These are phyloP conservation scores for Orchestes rusci DNA, from an alignment of 2,888 invertebrate species.

Conservation along the genomic window DNA sequence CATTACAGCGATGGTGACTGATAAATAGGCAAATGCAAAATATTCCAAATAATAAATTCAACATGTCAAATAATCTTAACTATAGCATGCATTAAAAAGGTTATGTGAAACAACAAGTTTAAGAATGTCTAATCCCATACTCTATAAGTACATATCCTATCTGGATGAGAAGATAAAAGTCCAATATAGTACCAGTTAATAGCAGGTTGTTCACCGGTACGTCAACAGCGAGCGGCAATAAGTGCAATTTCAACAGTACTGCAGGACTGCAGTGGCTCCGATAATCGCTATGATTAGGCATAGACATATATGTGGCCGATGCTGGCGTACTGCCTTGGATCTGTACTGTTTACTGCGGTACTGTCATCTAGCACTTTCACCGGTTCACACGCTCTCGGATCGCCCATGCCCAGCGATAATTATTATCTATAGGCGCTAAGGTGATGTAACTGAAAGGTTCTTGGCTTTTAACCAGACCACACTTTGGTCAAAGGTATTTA, in stretches of 20 bases:
- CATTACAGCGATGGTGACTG: too few relatives aligned
- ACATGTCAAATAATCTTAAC: too few relatives aligned
- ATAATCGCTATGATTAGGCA: slow-evolving; percentile 34
- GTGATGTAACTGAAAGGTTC: slow-evolving; percentile 23
- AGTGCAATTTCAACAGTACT: slow-evolving; percentile 13
- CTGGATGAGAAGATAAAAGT: too few relatives aligned
- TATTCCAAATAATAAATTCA: too few relatives aligned
- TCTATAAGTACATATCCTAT: too few relatives aligned
- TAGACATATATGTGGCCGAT: slow-evolving; percentile 32
- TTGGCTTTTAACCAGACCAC: slow-evolving; percentile 20
- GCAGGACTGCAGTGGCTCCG: slow-evolving; percentile 27
- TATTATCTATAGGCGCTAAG: slow-evolving; percentile 24
- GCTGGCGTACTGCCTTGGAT: slow-evolving; percentile 27
- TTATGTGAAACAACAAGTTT: too few relatives aligned
- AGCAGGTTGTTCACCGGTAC: too few relatives aligned
- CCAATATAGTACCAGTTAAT: too few relatives aligned
- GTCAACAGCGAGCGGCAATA: too few relatives aligned
- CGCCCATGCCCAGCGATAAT: slow-evolving; percentile 28
- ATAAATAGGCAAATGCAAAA: too few relatives aligned
- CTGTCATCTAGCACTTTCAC: slow-evolving; percentile 40
- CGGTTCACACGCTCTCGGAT: slow-evolving; percentile 37
- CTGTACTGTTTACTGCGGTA: slow-evolving; percentile 34
- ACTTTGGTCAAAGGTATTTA: slow-evolving; percentile 24
- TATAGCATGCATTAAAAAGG: too few relatives aligned
- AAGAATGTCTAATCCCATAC: too few relatives aligned